Evolutionary conservation across 2,113 vertebrate genomes (phyloP).

Genomic region (Oreochromis aureus): DNA sequence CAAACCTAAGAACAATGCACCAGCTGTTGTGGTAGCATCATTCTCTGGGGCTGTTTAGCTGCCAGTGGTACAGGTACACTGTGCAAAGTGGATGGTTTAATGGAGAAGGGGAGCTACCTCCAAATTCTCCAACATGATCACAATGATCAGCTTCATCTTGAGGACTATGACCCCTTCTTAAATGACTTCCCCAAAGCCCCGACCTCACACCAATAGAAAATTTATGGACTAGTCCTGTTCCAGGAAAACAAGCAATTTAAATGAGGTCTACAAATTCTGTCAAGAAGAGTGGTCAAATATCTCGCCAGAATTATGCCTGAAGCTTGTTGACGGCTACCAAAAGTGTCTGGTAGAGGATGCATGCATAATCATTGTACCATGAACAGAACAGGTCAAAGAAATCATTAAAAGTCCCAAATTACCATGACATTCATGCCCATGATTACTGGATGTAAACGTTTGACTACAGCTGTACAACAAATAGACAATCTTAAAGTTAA

Average conservation of each 20-base stretch:
- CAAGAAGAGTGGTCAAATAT: background rate
- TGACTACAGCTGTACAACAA: background rate
- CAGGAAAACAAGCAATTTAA: background rate
- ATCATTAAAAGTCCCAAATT: background rate
- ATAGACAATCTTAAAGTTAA: background rate
- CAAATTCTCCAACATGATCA: background rate
- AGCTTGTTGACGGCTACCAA: background rate
- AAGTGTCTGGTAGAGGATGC: background rate
- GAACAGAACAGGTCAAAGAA: background rate
- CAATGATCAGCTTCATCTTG: background rate
- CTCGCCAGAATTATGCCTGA: background rate
- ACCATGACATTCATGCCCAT: background rate
- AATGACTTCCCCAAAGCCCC: background rate
- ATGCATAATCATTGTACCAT: background rate
- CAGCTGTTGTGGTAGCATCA: background rate
- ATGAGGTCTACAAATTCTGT: background rate
- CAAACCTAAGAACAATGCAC: background rate
- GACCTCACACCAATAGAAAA: background rate
- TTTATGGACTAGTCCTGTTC: background rate
- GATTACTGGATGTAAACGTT: background rate
- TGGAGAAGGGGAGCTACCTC: accelerated
- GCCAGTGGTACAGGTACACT: background rate
- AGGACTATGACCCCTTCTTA: background rate
- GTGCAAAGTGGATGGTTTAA: background rate
- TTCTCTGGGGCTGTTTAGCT: background rate